Evolutionary conservation across 2,888 invertebrate genomes (phyloP), one percentile per base, ranked within the genome.

Genomic region (Nemoura dubitans): DNA sequence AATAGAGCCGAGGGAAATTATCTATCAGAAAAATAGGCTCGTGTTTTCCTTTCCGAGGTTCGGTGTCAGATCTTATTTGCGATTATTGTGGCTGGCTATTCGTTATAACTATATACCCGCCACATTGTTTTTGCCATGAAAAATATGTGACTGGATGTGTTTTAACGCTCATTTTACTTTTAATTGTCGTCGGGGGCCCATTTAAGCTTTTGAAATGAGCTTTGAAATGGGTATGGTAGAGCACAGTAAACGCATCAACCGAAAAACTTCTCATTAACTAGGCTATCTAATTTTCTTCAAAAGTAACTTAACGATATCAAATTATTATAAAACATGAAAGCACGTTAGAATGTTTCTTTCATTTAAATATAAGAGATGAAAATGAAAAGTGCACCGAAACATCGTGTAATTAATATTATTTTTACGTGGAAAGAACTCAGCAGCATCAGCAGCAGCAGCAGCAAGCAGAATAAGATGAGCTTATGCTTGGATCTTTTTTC

Each of bases 341-440:
- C 59, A 59, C 59, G 59, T 59, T 78, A 78, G 27, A 26, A 78
- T 27, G 27, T 28, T 26, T 78, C 78, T 78, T 28, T 78, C 78
- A 28, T 78, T 78, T 26, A 27, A 27, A 78, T n/a, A n/a, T n/a
- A n/a, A n/a, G n/a, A n/a, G n/a, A n/a, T 78, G 26, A 59, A 59
- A 59, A 86, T 86, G 87, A 87, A 87, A 87, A 86, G 86, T 87
- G 78, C 87, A 87, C 84, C 87, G 87, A 84, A 84, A 86, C 87
- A 86, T 87, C 83, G 27, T 42, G 86, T 87, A 87, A 87, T 87
- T 87, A 87, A 87, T 86, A 87, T 85, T 83, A 77, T 59, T 83
- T 76, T 36, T 43, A 76, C 59, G 76, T 76, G 82, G 26, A 84
- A 59, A 59, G 59, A 76, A 27, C 36, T 80, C 85, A 82, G 29